Evolutionary conservation across 2,797 vertebrate genomes (phyloP), one percentile per base, ranked within the genome.

Genomic region (Syndactyla subalaris): DNA sequence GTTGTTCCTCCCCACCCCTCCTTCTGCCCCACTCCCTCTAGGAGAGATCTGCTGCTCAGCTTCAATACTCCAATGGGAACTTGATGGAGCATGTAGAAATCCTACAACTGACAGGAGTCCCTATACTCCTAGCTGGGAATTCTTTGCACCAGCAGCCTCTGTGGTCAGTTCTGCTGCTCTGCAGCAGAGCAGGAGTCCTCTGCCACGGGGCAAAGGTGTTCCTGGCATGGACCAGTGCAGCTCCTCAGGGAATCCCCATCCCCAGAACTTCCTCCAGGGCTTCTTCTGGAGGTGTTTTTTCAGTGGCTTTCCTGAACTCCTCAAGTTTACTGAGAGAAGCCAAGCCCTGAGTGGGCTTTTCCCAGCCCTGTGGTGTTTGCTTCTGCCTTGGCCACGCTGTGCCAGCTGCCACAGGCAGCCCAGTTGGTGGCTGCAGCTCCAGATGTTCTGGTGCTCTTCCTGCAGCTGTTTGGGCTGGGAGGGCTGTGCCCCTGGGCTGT

Each of bases 331-430:
- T 23, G 59, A 63, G 43, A 59, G 48, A 73, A 73, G 59, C 63
- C 55, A 73, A 41, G 58, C 46, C 17, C 8, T 48, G n/a, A 17
- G 39, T 55, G 70, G 32, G 26, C 23, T 75, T 36, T 59, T 48
- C 30, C n/a, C 9, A 54, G 24, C 43, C 24, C 34, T 8, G 0
- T 2, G 3, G 61, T 14, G 7, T 8, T 41, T 49, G 1, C 36
- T 55, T 55, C 52, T 74, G 43, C 2, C 1, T 52, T 63, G 45
- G 6, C 10, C 5, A 10, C 7, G 0, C 51, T 19, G 4, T 46
- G 13, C 63, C 72, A 17, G 65, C 62, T 81, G 12, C 71, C 12
- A 1, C 12, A 9, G 52, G 34, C 41, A 80, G 27, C 61, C 45
- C 41, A 6, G 22, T 12, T 66, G 48, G 32, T 34, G 26, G 41